Evolutionary conservation across 2,888 invertebrate species (phyloP).

Genomic region (Ophion ellenae): DNA sequence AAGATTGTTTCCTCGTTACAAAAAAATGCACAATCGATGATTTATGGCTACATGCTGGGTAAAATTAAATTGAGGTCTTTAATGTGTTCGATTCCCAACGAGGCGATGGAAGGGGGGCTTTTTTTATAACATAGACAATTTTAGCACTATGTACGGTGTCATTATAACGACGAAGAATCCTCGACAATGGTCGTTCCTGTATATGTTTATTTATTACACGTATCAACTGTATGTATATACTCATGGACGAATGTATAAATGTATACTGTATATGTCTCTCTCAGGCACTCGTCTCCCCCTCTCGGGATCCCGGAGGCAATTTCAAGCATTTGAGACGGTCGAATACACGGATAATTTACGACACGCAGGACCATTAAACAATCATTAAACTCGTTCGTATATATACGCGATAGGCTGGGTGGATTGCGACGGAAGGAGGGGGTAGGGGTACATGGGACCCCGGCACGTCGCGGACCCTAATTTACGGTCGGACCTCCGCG

Average conservation of each 20-base stretch:
- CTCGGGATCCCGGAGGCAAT: slow-evolving; percentile 79
- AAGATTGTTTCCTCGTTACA: background rate
- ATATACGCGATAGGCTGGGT: slow-evolving; percentile 57
- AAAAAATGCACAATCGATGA: background rate
- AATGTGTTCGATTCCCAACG: background rate
- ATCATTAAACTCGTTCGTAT: slow-evolving; percentile 83
- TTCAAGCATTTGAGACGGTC: slow-evolving; percentile 82
- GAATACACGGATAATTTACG: slow-evolving; percentile 83
- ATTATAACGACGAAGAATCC: background rate
- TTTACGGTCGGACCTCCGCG: slow-evolving; percentile 83
- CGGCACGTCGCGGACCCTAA: slow-evolving; percentile 80
- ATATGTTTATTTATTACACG: slow-evolving; percentile 17
- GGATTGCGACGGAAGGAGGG: slow-evolving; percentile 50
- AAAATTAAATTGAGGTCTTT: background rate
- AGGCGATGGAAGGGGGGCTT: background rate
- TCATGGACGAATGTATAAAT: slow-evolving; percentile 22
- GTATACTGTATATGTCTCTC: slow-evolving; percentile 42
- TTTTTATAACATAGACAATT: background rate
- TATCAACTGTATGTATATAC: background rate
- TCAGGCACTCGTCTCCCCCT: slow-evolving; percentile 50
- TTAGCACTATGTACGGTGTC: background rate
- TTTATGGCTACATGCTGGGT: background rate
- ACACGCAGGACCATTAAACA: slow-evolving; percentile 83
- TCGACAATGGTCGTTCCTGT: slow-evolving; percentile 7
- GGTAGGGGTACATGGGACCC: slow-evolving; percentile 63